Evolutionary conservation across 2,888 invertebrate genomes (phyloP).

Genomic region (Dynastes hyllus): DNA sequence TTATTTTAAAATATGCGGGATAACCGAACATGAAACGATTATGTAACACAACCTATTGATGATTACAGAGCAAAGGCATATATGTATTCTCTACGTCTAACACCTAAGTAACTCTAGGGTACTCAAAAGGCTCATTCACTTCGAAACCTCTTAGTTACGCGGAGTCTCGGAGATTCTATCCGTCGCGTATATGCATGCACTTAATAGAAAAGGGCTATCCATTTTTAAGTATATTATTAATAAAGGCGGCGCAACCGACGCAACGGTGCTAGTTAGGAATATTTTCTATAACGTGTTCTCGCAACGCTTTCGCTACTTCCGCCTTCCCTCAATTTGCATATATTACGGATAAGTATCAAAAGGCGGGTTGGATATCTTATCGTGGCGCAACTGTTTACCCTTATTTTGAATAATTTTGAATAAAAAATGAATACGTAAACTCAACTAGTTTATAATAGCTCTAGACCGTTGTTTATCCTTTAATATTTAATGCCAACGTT

Average conservation of each 20-base stretch:
- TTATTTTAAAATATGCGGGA: too few species aligned
- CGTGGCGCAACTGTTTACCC: constrained; percentile 20
- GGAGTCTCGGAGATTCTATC: not conserved
- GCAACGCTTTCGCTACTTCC: constrained; percentile 21
- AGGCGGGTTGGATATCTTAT: constrained; percentile 25
- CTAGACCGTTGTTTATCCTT: not conserved
- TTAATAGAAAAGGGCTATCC: constrained; percentile 22
- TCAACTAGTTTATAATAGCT: not conserved
- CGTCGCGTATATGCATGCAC: not conserved
- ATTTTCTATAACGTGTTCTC: constrained; percentile 34
- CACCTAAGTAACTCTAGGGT: too few species aligned
- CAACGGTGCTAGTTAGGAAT: constrained; percentile 14
- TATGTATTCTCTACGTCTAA: too few species aligned
- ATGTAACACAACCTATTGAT: too few species aligned
- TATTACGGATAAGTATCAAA: constrained; percentile 35
- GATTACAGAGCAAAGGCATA: too few species aligned
- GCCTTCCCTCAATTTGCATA: constrained; percentile 31
- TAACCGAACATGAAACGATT: too few species aligned
- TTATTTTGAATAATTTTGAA: constrained; percentile 35
- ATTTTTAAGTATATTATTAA: constrained; percentile 30
- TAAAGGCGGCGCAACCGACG: constrained; percentile 14
- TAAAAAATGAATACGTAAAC: constrained; percentile 29
- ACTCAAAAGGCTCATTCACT: too few species aligned
- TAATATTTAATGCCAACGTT: too few species aligned
- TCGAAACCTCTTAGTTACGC: too few species aligned